Percentiles rank a stretch among this genome's conserved stretches.
These are phyloP conservation scores for Triplophysa rosa DNA, from an alignment of 2,113 vertebrate species.

Conservation along the genomic window DNA sequence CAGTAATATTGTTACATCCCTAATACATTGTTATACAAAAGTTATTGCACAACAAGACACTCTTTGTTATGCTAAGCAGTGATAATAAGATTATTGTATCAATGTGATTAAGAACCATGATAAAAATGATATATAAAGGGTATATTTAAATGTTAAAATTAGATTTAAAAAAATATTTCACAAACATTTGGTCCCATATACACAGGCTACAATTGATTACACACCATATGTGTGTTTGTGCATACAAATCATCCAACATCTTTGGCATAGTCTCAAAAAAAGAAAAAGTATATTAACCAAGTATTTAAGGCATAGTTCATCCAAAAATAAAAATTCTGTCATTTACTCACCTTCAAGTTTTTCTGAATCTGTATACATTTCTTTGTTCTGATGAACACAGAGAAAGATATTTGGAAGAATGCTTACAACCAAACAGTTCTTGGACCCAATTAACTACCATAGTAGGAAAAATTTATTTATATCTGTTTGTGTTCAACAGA, in stretches of 20 bases:
- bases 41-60: not conserved
- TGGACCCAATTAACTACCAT: too few species aligned
- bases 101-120: not conserved
- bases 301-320: too few species aligned
- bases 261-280: conserved; percentile 47
- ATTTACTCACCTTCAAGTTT: too few species aligned
- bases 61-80: conserved; percentile 3
- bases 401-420: too few species aligned
- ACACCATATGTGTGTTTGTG: not conserved
- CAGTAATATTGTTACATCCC: too few species aligned
- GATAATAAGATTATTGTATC: not conserved
- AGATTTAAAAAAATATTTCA: conserved; percentile 45
- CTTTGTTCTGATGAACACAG: too few species aligned
- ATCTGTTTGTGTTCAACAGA: too few species aligned
- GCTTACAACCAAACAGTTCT: too few species aligned
- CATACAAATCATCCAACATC: conserved; percentile 26
- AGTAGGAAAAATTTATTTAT: too few species aligned
- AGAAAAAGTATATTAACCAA: not conserved
- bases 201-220: not conserved
- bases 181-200: conserved; percentile 23
- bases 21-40: not conserved
- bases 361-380: too few species aligned
- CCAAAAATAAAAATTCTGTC: too few species aligned
- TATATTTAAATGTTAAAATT: conserved; percentile 23
- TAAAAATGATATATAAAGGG: not conserved